phyloP scores from a whole-genome alignment of 2,797 vertebrate species.

The Chiroxiphia lanceolata region DNA sequence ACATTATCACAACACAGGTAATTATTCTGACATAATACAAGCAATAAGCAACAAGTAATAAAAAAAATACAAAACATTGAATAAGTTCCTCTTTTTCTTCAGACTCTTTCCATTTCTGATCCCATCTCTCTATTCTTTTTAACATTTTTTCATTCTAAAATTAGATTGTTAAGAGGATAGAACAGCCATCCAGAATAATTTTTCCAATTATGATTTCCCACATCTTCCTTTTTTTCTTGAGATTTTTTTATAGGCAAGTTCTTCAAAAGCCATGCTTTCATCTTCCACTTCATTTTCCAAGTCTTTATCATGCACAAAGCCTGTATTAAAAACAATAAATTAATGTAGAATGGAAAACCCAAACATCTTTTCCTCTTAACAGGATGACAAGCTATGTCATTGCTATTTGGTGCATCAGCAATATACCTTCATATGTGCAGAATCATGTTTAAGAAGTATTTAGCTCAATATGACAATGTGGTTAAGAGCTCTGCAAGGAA shows the following conservation, averaged over 20 bases:
- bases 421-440: not conserved
- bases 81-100: not conserved
- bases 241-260: slow-evolving; percentile 66
- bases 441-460: not conserved
- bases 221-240: slow-evolving; percentile 55
- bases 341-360: not conserved
- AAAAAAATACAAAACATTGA: not conserved
- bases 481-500: not conserved
- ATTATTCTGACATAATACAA: not conserved
- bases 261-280: slow-evolving; percentile 73
- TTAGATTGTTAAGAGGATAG: not conserved
- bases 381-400: not conserved
- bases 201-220: slow-evolving; percentile 36
- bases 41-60: not conserved
- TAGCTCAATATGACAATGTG: not conserved
- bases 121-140: not conserved
- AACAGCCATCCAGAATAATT: not conserved
- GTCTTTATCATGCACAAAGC: slow-evolving; percentile 24
- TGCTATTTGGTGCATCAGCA: not conserved
- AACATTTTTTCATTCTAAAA: not conserved
- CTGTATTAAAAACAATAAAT: slow-evolving; percentile 46
- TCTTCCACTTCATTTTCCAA: slow-evolving; percentile 75
- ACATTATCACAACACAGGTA: not conserved
- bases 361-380: not conserved
- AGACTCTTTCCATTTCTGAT: not conserved